Base-by-base conservation (phyloP, 2,113 vertebrate species). In the Aphyosemion australe region DNA sequence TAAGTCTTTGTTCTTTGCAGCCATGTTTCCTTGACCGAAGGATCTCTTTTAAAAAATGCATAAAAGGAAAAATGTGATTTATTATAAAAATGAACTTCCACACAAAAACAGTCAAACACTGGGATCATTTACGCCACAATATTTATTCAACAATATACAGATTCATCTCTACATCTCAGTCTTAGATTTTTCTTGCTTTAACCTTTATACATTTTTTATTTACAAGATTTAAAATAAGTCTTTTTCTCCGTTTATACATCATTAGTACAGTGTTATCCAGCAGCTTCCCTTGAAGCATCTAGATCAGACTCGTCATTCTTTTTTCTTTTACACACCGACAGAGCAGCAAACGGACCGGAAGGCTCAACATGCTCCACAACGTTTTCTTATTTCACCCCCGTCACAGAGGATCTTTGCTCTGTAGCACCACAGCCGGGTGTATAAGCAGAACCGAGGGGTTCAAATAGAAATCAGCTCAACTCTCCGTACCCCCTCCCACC, bases 221-320 rank as follows among this genome's bases (percentile, higher is more conserved):
- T 99, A 98, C 94, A 98, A 85, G 85, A 91, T 93, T 94, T 97
- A 95, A 97, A 97, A 97, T 96, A 96, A 95, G 93, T 94, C 93
- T 91, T 78, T 91, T 83, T 94, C 93, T 95, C 84, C 84, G 83
- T 95, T 94, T 97, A 77, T 84, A 97, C 88, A 90, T 97, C 87
- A 90, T 95, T 87, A 94, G 80, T 94, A 96, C 93, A 95, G 94
- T 90, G 93, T 93, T 48, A 94, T 94, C 86, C 78, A 81, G 72
- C 83, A 74, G 79, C 81, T 87, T 75, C 82, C 72, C 87, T 93
- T 85, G 90, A 92, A 87, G 82, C 80, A 20, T 78, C 50, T 64
- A 48, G 53, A 74, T 65, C 60, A 48, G 56, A 72, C 62, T 62
- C 47, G 68, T 78, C 62, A 16, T 56, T 58, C 71, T 78, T 74